phyloP scores from a whole-genome alignment of 2,888 invertebrate species.

The Arctia plantaginis region DNA sequence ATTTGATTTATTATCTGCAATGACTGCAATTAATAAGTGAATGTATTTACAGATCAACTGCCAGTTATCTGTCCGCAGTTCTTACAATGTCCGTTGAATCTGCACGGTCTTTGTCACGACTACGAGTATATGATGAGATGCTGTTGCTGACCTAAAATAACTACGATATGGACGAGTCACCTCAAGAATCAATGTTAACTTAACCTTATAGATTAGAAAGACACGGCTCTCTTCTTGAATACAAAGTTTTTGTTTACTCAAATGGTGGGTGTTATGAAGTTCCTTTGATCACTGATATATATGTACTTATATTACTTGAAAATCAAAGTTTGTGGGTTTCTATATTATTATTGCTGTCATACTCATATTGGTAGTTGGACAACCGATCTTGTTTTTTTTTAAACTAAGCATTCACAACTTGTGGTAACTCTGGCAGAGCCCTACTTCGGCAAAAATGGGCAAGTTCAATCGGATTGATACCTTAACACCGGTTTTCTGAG shows the following conservation, averaged over 20 bases:
- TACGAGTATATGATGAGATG: slow-evolving; percentile 89
- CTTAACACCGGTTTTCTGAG: too few relatives aligned
- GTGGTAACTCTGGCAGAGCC: too few relatives aligned
- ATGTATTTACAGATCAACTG: slow-evolving; percentile 77
- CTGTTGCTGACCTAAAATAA: slow-evolving; percentile 73
- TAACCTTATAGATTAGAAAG: background rate
- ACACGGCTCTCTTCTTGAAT: background rate
- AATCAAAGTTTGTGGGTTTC: too few relatives aligned
- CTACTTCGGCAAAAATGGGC: too few relatives aligned
- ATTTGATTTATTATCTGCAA: background rate
- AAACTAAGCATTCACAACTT: background rate
- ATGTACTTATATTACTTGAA: too few relatives aligned
- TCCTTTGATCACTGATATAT: too few relatives aligned
- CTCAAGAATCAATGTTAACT: background rate
- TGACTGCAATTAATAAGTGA: background rate
- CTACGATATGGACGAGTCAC: background rate
- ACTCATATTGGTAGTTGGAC: too few relatives aligned
- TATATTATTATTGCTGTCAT: too few relatives aligned
- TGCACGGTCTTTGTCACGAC: slow-evolving; percentile 86
- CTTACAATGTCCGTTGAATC: slow-evolving; percentile 86
- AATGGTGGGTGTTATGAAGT: too few relatives aligned
- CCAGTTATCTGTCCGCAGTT: slow-evolving; percentile 85
- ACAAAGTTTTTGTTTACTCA: background rate
- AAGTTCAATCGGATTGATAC: too few relatives aligned
- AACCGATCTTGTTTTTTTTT: background rate